Evolutionary conservation across 64 coral and sea anemone genomes (phyloP).

Genomic region (Platygyra sinensis): DNA sequence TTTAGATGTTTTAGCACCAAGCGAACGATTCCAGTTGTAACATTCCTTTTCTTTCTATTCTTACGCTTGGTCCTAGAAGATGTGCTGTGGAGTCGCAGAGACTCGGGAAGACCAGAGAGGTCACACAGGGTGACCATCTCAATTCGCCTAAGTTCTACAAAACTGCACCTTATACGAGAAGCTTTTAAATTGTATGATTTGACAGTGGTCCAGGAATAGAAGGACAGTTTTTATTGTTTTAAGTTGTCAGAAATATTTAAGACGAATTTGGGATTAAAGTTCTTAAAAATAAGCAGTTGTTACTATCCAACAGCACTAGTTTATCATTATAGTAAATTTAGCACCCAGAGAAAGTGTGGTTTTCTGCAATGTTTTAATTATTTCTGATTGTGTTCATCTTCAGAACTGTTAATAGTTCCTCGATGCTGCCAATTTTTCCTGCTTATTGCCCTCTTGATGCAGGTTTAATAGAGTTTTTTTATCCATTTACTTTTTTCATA

Average conservation of each 20-base stretch:
- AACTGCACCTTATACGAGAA: not conserved
- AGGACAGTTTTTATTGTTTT: not conserved
- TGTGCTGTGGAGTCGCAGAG: not conserved
- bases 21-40: not conserved
- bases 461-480: no score
- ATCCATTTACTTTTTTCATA: no score
- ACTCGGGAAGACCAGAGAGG: conserved; percentile 5
- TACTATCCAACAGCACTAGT: no score
- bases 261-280: not conserved
- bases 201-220: conserved; percentile 20
- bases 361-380: no score
- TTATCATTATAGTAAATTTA: no score
- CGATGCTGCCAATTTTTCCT: no score
- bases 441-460: no score
- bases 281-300: not conserved
- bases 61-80: conserved; percentile 12
- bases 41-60: conserved; percentile 26
- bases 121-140: conserved; percentile 15
- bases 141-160: not conserved
- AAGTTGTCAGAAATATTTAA: not conserved
- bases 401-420: no score
- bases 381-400: no score
- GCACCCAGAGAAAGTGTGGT: no score
- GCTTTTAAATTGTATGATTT: not conserved
- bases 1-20: not conserved